Evolutionary conservation across 1,140 invertebrate species (phyloP).

Genomic region (Harpegnathos saltator): DNA sequence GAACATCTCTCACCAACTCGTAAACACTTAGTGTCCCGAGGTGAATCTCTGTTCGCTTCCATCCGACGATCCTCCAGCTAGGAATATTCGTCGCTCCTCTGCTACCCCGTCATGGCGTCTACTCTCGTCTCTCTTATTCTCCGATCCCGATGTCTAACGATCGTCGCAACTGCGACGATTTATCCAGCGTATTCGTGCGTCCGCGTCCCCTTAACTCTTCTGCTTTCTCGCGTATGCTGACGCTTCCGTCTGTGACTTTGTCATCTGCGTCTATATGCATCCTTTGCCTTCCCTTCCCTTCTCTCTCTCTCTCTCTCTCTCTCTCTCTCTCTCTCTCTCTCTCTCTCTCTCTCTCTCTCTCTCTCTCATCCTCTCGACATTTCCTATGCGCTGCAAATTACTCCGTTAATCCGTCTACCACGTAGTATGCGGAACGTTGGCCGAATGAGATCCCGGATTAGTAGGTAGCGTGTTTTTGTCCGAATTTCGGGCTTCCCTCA

Average conservation of each 20-base stretch:
- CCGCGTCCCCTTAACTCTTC: background rate
- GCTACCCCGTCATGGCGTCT: background rate
- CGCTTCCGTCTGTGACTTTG: background rate
- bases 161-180: background rate
- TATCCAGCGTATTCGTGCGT: background rate
- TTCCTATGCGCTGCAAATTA: constrained; percentile 58
- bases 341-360: background rate
- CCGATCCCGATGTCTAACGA: background rate
- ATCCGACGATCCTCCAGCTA: background rate
- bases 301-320: too few species aligned
- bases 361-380: background rate
- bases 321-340: too few species aligned
- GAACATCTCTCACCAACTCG: background rate
- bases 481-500: constrained; percentile 43
- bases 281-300: background rate
- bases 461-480: constrained; percentile 52
- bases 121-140: background rate
- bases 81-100: background rate
- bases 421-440: constrained; percentile 32
- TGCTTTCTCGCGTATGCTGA: background rate
- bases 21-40: background rate
- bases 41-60: background rate
- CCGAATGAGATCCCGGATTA: constrained; percentile 56
- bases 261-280: constrained; percentile 10
- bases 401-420: constrained; percentile 54